These are phyloP conservation scores for Drosophila neocordata DNA, from an alignment of 1,140 invertebrate species.

Conservation along the genomic window DNA sequence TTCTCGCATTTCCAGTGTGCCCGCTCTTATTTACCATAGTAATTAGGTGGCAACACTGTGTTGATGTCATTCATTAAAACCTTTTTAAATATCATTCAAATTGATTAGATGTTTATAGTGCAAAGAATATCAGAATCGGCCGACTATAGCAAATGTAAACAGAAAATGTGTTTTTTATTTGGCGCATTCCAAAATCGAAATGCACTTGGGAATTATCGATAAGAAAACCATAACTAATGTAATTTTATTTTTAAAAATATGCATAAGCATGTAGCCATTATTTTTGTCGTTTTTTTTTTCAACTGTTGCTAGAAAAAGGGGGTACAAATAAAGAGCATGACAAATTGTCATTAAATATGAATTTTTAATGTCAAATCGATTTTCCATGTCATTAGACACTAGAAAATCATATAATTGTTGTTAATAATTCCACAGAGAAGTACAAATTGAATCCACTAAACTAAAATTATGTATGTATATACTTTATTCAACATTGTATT, in stretches of 20 bases:
- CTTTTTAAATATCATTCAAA: too few species aligned
- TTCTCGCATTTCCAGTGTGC: too few species aligned
- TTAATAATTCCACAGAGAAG: background rate
- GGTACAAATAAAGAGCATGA: conserved; percentile 35
- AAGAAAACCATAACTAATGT: too few species aligned
- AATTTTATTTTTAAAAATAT: too few species aligned
- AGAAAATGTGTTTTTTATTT: too few species aligned
- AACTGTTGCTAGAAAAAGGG: conserved; percentile 4
- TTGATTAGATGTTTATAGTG: too few species aligned
- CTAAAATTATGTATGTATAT: background rate
- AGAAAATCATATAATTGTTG: conserved; percentile 42
- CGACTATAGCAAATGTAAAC: too few species aligned
- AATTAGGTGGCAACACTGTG: background rate
- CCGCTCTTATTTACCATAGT: background rate
- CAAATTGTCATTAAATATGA: conserved; percentile 54
- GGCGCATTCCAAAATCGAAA: too few species aligned
- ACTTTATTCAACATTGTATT: background rate
- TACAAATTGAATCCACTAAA: background rate
- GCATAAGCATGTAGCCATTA: conserved; percentile 7
- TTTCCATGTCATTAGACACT: conserved; percentile 50
- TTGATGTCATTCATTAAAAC: too few species aligned
- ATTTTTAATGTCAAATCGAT: conserved; percentile 69
- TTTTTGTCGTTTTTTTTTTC: conserved; percentile 31
- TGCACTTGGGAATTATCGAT: too few species aligned
- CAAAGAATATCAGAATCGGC: too few species aligned